Evolutionary conservation across 1,140 invertebrate genomes (phyloP), one percentile per base, ranked within the genome.

Genomic region (Cyrtorhinus lividipennis): DNA sequence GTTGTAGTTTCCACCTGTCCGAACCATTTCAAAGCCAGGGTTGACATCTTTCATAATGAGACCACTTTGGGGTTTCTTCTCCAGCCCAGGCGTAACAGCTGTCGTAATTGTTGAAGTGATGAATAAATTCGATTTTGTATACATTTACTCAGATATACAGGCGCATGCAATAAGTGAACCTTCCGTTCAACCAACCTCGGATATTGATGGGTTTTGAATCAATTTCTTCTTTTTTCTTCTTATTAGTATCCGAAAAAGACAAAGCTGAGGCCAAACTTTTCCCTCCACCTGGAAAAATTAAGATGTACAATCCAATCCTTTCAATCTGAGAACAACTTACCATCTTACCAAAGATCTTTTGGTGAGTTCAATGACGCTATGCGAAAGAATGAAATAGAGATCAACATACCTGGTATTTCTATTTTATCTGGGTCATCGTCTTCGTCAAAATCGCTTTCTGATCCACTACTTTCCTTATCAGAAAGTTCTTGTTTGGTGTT

Each of bases 361-460:
- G n/a, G n/a, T n/a, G n/a, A n/a, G n/a, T n/a, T n/a, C n/a, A n/a
- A n/a, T n/a, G n/a, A n/a, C n/a, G n/a, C n/a, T n/a, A n/a, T n/a
- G n/a, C n/a, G n/a, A n/a, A n/a, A n/a, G n/a, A n/a, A n/a, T n/a
- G n/a, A n/a, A n/a, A n/a, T n/a, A n/a, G n/a, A n/a, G n/a, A 24
- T 18, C 20, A 24, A 27, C 24, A 73, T 74, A 88, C 87, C 88
- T 73, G 88, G 88, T 44, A 92, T 87, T 82, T 90, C 85, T 74
- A 90, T 88, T 76, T 88, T 88, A 73, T 92, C 88, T 62, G 88
- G 88, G 80, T 92, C 88, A 67, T 90, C 87, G 74, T 90, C 87
- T 71, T 90, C 87, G 71, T 89, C 87, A 73, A 89, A 89, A 71
- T 90, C 87, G 65, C 71, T 72, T 22, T 69, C 71, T 23, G 85